phyloP scores from a whole-genome alignment of 2,797 vertebrate genomes.

The Thunnus albacares region DNA sequence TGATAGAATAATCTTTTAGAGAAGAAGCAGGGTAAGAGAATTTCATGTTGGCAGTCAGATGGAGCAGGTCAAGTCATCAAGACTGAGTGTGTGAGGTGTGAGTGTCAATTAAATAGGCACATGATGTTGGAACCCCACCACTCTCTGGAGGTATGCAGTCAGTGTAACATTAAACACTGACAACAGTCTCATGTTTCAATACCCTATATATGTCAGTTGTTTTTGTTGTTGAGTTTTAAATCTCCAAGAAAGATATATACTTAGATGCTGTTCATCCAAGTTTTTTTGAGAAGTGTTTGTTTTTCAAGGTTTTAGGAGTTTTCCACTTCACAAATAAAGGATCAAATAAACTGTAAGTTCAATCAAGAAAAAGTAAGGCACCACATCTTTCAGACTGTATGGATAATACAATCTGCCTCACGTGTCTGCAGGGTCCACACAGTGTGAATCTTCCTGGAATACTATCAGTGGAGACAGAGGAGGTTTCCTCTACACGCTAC shows the following conservation, averaged over 20 bases:
- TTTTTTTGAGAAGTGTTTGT: neutral
- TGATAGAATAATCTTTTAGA: neutral
- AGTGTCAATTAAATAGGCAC: slow-evolving; percentile 60
- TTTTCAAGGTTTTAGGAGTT: neutral
- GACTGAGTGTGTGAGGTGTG: slow-evolving; percentile 28
- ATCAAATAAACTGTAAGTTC: neutral
- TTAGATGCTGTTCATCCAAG: neutral
- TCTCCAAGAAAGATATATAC: neutral
- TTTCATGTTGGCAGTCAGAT: slow-evolving; percentile 26
- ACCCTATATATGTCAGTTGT: slow-evolving; percentile 17
- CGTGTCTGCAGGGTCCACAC: slow-evolving; percentile 8
- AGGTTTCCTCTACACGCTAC: slow-evolving; percentile 11
- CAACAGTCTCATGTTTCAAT: neutral
- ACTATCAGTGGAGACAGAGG: neutral
- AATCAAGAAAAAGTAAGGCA: neutral
- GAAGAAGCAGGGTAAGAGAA: slow-evolving; percentile 8
- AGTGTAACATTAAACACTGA: slow-evolving; percentile 33
- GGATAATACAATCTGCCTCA: slow-evolving; percentile 1
- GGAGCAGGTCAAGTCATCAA: slow-evolving; percentile 39
- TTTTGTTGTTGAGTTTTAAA: neutral
- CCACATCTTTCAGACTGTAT: neutral
- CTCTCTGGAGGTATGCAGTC: slow-evolving; percentile 19
- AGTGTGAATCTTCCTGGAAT: neutral
- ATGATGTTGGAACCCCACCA: slow-evolving; percentile 25
- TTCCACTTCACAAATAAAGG: neutral